These are phyloP conservation scores for Varanus komodoensis DNA, from an alignment of 2,113 vertebrate genomes.

Conservation along the genomic window DNA sequence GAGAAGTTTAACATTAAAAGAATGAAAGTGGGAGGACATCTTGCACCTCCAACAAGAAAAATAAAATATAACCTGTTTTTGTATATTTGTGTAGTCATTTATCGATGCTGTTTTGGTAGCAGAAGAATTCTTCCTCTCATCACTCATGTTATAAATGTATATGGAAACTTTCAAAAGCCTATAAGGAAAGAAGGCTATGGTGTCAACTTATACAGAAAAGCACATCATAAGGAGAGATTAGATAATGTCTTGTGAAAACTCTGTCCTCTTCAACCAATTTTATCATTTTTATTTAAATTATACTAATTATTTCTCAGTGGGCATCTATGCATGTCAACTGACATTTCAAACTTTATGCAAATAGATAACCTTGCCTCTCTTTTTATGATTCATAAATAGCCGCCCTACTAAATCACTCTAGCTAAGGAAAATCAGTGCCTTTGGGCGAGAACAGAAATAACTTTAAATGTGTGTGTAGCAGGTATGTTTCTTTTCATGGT, in stretches of 20 bases:
- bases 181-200: slow-evolving; percentile 20
- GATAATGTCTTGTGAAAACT: slow-evolving; percentile 36
- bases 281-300: too few relatives aligned
- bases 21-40: background rate
- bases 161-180: slow-evolving; percentile 9
- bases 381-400: too few relatives aligned
- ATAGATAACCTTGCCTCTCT: too few relatives aligned
- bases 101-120: slow-evolving; percentile 35
- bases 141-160: slow-evolving; percentile 17
- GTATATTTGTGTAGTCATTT: slow-evolving; percentile 1
- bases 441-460: too few relatives aligned
- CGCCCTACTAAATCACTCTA: background rate
- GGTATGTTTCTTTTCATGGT: too few relatives aligned
- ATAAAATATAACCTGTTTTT: background rate
- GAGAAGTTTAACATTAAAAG: background rate
- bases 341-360: too few relatives aligned
- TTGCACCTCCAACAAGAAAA: slow-evolving; percentile 33
- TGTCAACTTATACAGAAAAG: slow-evolving; percentile 25
- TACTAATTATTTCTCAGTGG: too few relatives aligned
- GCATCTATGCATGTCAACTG: too few relatives aligned
- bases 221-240: slow-evolving; percentile 12
- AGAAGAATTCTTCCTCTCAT: background rate
- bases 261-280: slow-evolving; percentile 8
- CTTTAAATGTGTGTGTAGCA: too few relatives aligned
- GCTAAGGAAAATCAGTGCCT: background rate